These are phyloP conservation scores for Silurus lanzhouensis DNA, from an alignment of 2,797 vertebrate species.

Conservation along the genomic window DNA sequence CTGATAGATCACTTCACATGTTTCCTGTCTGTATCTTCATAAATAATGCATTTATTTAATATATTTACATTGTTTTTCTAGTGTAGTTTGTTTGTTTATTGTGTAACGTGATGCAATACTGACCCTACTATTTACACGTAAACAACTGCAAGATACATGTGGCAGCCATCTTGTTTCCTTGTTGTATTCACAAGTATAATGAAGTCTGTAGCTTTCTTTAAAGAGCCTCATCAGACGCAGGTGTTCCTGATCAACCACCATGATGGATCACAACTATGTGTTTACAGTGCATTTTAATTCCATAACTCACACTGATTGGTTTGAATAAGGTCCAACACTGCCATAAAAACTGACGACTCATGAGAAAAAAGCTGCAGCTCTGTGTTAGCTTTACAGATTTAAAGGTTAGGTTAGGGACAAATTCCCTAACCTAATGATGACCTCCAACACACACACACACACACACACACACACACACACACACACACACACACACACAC, in stretches of 20 bases:
- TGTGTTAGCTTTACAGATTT: not conserved
- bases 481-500: not conserved
- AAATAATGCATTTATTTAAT: no score
- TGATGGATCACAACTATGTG: not conserved
- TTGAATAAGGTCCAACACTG: not conserved
- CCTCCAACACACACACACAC: slow-evolving; percentile 8
- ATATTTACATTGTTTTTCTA: no score
- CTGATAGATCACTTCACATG: no score
- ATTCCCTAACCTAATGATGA: not conserved
- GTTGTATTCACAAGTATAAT: not conserved
- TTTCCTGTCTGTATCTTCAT: no score
- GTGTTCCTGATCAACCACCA: not conserved
- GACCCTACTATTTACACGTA: not conserved
- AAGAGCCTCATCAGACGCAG: not conserved
- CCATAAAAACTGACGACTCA: not conserved
- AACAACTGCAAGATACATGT: not conserved
- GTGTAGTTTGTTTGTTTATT: not conserved
- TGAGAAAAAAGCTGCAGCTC: not conserved
- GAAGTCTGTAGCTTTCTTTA: not conserved
- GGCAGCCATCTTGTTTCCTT: not conserved
- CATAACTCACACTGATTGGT: not conserved
- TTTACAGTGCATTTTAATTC: not conserved
- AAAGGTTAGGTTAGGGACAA: no score
- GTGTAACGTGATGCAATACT: not conserved
- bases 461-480: not conserved